phyloP scores from a whole-genome alignment of 1,140 invertebrate species.

The Drosophila athabasca region DNA sequence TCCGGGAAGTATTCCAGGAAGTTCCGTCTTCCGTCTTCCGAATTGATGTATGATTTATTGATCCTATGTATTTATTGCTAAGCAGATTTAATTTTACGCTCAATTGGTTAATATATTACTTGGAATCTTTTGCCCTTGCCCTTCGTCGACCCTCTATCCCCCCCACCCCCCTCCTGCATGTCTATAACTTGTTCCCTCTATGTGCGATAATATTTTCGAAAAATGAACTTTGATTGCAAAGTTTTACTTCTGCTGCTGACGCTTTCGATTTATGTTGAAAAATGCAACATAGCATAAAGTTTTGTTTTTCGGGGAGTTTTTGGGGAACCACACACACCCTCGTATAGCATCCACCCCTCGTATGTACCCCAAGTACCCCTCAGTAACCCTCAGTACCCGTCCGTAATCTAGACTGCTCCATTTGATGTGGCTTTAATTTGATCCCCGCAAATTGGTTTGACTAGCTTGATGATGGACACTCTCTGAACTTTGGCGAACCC shows the following conservation, averaged over 20 bases:
- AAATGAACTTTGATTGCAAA: conserved; percentile 47
- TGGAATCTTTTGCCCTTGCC: conserved; percentile 33
- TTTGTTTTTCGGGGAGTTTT: conserved; percentile 19
- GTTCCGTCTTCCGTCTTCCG: neutral
- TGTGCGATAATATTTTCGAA: conserved; percentile 8
- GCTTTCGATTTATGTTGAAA: conserved; percentile 71
- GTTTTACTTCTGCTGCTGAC: conserved; percentile 59
- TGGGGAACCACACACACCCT: neutral
- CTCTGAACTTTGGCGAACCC: conserved; percentile 47
- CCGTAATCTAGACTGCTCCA: conserved; percentile 5
- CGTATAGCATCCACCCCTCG: conserved; percentile 1
- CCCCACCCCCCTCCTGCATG: neutral
- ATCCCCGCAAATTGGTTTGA: conserved; percentile 74
- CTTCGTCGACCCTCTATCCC: too few relatives aligned
- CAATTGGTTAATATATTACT: conserved; percentile 62
- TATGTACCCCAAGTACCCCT: neutral
- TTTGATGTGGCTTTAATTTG: conserved; percentile 69
- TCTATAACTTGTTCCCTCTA: conserved; percentile 24
- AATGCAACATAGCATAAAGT: conserved; percentile 69
- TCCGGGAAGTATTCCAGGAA: too few relatives aligned
- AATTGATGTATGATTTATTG: conserved; percentile 28
- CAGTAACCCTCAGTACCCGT: too few relatives aligned
- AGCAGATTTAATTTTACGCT: conserved; percentile 47
- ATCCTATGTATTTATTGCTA: conserved; percentile 17
- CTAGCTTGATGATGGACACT: conserved; percentile 50